phyloP scores from a whole-genome alignment of 2,888 invertebrate species.

The Agonopterix alstromeriana region DNA sequence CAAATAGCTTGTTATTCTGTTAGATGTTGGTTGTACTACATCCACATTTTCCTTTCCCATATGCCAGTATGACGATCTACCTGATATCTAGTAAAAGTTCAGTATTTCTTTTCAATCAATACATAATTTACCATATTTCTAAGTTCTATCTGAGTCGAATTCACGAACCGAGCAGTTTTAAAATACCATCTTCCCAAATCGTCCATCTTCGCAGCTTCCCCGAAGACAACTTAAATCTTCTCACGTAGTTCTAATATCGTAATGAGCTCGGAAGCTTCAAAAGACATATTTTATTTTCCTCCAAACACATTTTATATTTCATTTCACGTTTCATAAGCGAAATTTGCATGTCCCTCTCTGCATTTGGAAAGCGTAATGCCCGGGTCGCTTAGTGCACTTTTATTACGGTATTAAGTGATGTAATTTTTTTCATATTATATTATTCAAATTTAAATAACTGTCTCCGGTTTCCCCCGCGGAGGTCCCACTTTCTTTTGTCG shows the following conservation, averaged over 20 bases:
- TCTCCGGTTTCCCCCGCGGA: constrained; percentile 71
- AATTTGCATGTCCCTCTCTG: constrained; percentile 69
- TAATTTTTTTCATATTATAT: constrained; percentile 79
- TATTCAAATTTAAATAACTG: constrained; percentile 79
- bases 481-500: constrained; percentile 66
- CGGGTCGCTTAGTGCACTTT: constrained; percentile 77
- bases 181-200: constrained; percentile 2
- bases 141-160: no score
- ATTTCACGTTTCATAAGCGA: constrained; percentile 74
- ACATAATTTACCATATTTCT: no score
- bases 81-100: neutral
- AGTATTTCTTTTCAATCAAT: no score
- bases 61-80: neutral
- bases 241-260: constrained; percentile 70
- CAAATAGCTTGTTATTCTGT: constrained; percentile 52
- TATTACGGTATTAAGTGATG: constrained; percentile 78
- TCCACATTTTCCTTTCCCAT: constrained; percentile 5
- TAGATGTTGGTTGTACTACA: constrained; percentile 12
- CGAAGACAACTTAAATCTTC: constrained; percentile 58
- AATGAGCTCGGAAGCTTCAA: constrained; percentile 64
- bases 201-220: constrained; percentile 30
- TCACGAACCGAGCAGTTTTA: no score
- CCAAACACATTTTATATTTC: constrained; percentile 72
- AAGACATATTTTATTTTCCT: constrained; percentile 70
- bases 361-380: constrained; percentile 71